phyloP scores from a whole-genome alignment of 2,113 vertebrate genomes.

The Rousettus leschenaultii region DNA sequence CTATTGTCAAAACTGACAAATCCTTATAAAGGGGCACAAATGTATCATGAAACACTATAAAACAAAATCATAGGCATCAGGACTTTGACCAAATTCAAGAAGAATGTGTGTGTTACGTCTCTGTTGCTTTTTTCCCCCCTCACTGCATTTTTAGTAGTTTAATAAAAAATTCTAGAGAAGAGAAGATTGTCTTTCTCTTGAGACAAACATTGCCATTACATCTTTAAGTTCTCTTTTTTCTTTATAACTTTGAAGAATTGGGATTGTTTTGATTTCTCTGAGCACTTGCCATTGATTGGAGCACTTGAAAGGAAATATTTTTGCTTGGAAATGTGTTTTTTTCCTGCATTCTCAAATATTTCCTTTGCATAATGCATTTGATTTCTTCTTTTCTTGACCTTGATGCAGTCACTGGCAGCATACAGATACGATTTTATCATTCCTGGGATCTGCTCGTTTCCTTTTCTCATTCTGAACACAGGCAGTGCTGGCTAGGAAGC shows the following conservation, averaged over 20 bases:
- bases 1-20: not conserved
- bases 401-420: not conserved
- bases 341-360: constrained; percentile 13
- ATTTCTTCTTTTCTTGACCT: constrained; percentile 24
- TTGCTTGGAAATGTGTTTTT: not conserved
- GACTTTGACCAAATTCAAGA: not conserved
- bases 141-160: not conserved
- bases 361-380: constrained; percentile 7
- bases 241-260: not conserved
- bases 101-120: not conserved
- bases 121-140: not conserved
- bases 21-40: not conserved
- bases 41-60: not conserved
- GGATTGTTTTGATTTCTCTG: not conserved
- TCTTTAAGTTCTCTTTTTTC: not conserved
- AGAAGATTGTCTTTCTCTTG: not conserved
- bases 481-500: not conserved
- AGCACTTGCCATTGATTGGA: not conserved
- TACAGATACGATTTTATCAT: not conserved
- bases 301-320: not conserved
- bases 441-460: not conserved
- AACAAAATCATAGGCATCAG: not conserved
- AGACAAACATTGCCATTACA: not conserved
- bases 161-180: not conserved
- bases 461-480: not conserved